Percentiles rank a stretch among this genome's conserved stretches.
Evolutionary conservation across 2,797 vertebrate species (phyloP).

Genomic region (Leucoraja ocellata): DNA sequence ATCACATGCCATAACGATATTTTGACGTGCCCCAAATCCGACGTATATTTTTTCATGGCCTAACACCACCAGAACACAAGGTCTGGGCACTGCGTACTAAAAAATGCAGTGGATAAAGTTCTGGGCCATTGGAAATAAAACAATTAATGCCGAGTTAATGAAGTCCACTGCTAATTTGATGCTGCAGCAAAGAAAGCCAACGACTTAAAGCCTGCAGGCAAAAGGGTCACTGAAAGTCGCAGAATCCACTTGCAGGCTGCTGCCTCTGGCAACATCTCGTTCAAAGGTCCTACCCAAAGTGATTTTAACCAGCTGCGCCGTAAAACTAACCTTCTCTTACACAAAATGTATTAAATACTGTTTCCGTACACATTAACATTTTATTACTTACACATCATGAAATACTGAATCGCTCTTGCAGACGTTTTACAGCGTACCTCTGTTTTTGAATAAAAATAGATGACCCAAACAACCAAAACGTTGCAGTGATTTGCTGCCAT

Average conservation of each 20-base stretch:
- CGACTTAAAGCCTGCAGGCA: neutral
- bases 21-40: conserved; percentile 8
- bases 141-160: neutral
- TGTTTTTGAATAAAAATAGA: neutral
- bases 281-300: neutral
- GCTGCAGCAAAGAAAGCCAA: neutral
- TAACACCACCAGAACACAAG: neutral
- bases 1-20: neutral
- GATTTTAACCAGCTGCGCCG: neutral
- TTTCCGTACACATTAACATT: conserved; percentile 4
- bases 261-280: neutral
- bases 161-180: neutral
- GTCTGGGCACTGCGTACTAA: neutral
- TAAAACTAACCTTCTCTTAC: neutral
- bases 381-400: neutral
- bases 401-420: conserved; percentile 32
- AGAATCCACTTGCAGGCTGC: neutral
- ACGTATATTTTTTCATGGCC: neutral
- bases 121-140: neutral
- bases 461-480: neutral
- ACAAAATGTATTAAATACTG: conserved; percentile 32
- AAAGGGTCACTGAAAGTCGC: neutral
- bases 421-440: neutral
- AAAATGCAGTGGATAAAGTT: neutral
- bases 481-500: conserved; percentile 7